phyloP scores from a whole-genome alignment of 2,888 invertebrate genomes.

The Punctoribates punctum region DNA sequence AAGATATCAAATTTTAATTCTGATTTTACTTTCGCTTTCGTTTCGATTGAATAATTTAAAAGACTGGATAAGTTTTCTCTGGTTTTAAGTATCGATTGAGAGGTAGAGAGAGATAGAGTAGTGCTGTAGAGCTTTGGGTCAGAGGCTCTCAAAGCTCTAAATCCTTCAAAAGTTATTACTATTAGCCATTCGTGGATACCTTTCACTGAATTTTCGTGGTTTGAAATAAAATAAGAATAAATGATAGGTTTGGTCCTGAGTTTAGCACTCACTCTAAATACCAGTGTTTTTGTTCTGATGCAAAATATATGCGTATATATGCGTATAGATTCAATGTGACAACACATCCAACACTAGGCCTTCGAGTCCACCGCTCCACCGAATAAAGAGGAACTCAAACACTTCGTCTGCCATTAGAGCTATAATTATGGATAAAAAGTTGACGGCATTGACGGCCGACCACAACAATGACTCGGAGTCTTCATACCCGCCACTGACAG shows the following conservation, averaged over 20 bases:
- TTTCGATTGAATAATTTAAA: neutral
- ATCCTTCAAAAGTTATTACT: slow-evolving; percentile 31
- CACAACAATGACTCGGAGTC: slow-evolving; percentile 20
- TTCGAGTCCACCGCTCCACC: slow-evolving; percentile 15
- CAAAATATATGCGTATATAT: slow-evolving; percentile 32
- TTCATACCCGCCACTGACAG: neutral
- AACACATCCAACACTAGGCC: slow-evolving; percentile 18
- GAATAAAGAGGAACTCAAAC: slow-evolving; percentile 22
- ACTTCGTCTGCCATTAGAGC: neutral
- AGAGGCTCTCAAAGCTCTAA: slow-evolving; percentile 18
- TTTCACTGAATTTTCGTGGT: slow-evolving; percentile 1
- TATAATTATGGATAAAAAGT: slow-evolving; percentile 34
- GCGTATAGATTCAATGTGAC: slow-evolving; percentile 35
- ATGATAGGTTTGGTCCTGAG: slow-evolving; percentile 31
- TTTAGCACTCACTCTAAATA: slow-evolving; percentile 6
- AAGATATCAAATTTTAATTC: neutral
- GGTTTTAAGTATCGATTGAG: neutral
- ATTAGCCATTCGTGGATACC: neutral
- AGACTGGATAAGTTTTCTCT: neutral
- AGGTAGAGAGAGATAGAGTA: too few relatives aligned
- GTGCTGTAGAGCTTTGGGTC: slow-evolving; percentile 28
- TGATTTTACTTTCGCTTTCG: neutral
- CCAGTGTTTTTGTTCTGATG: neutral
- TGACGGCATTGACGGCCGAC: neutral
- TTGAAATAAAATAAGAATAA: slow-evolving; percentile 22